Evolutionary conservation across 2,797 vertebrate genomes (phyloP), one percentile per base, ranked within the genome.

Genomic region (Arrhamphus sclerolepis): DNA sequence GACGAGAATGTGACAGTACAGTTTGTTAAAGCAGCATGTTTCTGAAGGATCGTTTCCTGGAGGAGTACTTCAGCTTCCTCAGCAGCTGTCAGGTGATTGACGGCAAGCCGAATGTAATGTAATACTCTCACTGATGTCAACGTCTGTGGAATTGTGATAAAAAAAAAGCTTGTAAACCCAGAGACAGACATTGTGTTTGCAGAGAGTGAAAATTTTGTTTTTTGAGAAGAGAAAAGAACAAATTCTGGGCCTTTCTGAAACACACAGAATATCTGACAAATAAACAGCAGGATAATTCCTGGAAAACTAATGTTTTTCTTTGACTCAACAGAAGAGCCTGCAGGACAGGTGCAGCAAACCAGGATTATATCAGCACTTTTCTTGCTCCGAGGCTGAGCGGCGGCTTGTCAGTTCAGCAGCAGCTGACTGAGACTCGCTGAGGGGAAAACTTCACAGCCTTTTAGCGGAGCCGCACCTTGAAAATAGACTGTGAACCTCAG

Each of bases 41-140:
- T 86, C 82, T 78, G 75, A 82, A 75, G 78, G 67, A 56, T 75
- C 40, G 14, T 66, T 80, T 84, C 81, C 75, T 81, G 75, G 31
- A 68, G 56, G 75, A 87, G 70, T 38, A 56, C 81, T 72, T 76
- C 67, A 52, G 48, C 56, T 57, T 61, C 82, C 79, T 87, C 75
- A 79, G 68, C 65, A 73, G 74, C 69, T 83, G 82, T 84, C 71
- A 68, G 82, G 51, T 83, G 87, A 89, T 80, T 84, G 85, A 87
- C 86, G 81, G 83, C 66, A 3, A 50, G 66, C 70, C 48, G 55
- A 70, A 67, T 73, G 77, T 70, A 71, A 76, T 76, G 75, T 62
- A 80, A 83, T 72, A 72, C 74, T 29, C 0, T 20, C 6, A 29
- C 60, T 75, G 71, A 75, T 70, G 77, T 57, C 38, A 46, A 51